Conservation (phyloP, 1,140 invertebrate genomes). For the Cotesia vestalis region DNA sequence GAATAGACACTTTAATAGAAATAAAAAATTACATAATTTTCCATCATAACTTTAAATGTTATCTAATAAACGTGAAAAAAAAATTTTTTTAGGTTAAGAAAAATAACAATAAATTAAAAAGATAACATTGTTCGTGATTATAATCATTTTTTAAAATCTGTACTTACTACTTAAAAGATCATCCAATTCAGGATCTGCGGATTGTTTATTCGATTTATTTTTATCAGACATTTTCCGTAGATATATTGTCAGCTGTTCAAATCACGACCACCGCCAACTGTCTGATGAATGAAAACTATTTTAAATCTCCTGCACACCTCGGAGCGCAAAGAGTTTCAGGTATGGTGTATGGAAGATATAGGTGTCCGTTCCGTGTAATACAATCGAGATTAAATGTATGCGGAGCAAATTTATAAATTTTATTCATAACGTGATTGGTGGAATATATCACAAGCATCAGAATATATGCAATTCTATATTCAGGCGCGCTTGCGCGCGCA, state of each 20-base stretch:
- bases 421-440: too few relatives aligned
- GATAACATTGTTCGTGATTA: neutral
- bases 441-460: too few relatives aligned
- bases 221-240: conserved; percentile 52
- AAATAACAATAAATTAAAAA: neutral
- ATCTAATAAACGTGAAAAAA: conserved; percentile 1
- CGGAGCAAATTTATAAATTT: too few relatives aligned
- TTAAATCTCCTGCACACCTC: too few relatives aligned
- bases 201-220: conserved; percentile 46
- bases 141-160: neutral
- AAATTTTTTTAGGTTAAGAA: conserved; percentile 5
- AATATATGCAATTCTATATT: too few relatives aligned
- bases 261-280: neutral
- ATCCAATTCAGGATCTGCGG: conserved; percentile 60
- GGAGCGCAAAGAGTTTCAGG: too few relatives aligned
- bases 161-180: conserved; percentile 65
- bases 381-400: too few relatives aligned
- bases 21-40: too few relatives aligned
- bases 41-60: too few relatives aligned
- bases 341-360: too few relatives aligned
- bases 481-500: too few relatives aligned
- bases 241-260: conserved; percentile 17
- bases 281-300: conserved; percentile 1
- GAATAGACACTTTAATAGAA: neutral
- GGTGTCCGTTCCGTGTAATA: too few relatives aligned